These are phyloP conservation scores for Diglossa cyanea DNA, from an alignment of 2,797 vertebrate genomes.

Conservation along the genomic window DNA sequence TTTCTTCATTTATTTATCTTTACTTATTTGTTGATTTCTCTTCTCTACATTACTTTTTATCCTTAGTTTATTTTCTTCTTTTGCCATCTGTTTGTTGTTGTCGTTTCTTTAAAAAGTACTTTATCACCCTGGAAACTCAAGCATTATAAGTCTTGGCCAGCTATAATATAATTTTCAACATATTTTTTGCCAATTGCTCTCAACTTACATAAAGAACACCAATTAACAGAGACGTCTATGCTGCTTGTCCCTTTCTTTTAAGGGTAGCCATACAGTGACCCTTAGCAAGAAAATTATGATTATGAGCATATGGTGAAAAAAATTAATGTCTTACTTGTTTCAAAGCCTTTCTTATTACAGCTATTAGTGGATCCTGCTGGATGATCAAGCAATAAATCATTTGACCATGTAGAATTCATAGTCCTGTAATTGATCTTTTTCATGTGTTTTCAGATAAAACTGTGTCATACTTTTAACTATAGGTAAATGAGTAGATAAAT, in stretches of 20 bases:
- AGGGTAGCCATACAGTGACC: neutral
- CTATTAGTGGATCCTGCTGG: neutral
- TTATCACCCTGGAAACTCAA: neutral
- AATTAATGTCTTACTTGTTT: neutral
- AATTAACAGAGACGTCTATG: neutral
- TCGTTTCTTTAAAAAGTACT: neutral
- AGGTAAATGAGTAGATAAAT: slow-evolving; percentile 7
- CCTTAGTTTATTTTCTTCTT: neutral
- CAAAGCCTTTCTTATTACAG: neutral
- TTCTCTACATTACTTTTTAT: neutral
- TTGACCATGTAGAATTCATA: neutral
- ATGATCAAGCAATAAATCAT: slow-evolving; percentile 14
- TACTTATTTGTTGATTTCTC: neutral
- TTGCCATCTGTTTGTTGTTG: neutral
- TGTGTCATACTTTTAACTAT: neutral
- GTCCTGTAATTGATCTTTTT: neutral
- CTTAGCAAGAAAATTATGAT: neutral
- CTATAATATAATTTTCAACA: neutral
- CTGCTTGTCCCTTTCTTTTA: neutral
- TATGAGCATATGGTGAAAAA: slow-evolving; percentile 5
- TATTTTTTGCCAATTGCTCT: neutral
- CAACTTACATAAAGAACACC: neutral
- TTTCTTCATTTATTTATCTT: neutral
- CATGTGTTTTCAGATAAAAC: slow-evolving; percentile 2
- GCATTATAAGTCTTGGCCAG: neutral